phyloP scores from a whole-genome alignment of 2,797 vertebrate species.

The Meda fulgida region DNA sequence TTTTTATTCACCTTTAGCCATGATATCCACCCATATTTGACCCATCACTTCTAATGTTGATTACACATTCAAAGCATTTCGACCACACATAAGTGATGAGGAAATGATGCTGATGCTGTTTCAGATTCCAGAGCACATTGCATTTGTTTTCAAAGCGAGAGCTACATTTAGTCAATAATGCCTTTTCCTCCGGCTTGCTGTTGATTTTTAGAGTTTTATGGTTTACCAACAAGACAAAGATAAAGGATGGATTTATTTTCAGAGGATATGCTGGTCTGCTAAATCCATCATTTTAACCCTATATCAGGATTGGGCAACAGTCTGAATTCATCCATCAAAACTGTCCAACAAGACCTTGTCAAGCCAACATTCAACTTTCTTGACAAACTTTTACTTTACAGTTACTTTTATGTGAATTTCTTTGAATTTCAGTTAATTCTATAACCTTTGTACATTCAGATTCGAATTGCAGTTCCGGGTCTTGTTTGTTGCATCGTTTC shows the following conservation, averaged over 20 bases:
- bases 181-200: conserved; percentile 10
- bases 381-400: not conserved
- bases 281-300: not conserved
- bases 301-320: not conserved
- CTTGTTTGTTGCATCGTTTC: not conserved
- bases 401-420: not conserved
- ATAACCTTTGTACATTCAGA: not conserved
- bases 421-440: not conserved
- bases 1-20: conserved; percentile 18
- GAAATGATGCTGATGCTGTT: conserved; percentile 13
- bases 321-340: not conserved
- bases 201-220: conserved; percentile 12
- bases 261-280: conserved; percentile 1
- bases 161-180: conserved; percentile 22
- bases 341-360: not conserved
- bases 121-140: conserved; percentile 9
- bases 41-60: conserved; percentile 35
- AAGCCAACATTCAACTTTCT: not conserved
- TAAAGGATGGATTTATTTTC: conserved; percentile 16
- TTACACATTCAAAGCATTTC: not conserved
- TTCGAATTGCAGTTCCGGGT: not conserved
- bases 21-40: conserved; percentile 40
- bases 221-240: conserved; percentile 25
- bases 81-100: not conserved
- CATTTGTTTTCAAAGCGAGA: conserved; percentile 15